Conservation (phyloP, 2,888 invertebrate genomes). For the Apamea crenata region DNA sequence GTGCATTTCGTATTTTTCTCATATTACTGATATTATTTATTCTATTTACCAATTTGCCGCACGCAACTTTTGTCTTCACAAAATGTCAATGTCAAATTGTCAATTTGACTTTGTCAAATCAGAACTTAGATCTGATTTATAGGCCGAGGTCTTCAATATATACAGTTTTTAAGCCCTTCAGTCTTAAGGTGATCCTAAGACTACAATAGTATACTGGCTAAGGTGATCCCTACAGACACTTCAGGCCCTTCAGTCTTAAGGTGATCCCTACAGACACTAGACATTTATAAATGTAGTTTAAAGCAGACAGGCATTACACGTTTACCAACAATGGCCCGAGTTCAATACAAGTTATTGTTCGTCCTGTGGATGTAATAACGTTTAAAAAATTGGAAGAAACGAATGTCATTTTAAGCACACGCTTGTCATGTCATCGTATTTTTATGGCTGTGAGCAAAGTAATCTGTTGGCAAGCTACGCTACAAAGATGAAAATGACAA, state of each 20-base stretch:
- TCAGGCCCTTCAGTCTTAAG: not conserved
- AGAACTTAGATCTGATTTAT: no score
- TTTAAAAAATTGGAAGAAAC: not conserved
- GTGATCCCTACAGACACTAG: not conserved
- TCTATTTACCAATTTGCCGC: slow-evolving; percentile 1
- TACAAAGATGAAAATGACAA: not conserved
- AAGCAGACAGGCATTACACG: not conserved
- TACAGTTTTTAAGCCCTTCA: not conserved
- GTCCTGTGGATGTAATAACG: no score
- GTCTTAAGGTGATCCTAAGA: not conserved
- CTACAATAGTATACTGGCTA: no score
- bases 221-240: not conserved
- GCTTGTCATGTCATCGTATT: not conserved
- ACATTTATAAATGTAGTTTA: no score
- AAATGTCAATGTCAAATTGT: not conserved
- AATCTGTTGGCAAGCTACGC: not conserved
- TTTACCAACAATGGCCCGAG: not conserved
- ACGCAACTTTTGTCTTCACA: not conserved
- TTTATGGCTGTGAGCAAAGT: not conserved
- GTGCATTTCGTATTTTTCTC: not conserved
- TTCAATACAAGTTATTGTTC: not conserved
- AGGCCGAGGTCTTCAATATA: not conserved
- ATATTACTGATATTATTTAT: not conserved
- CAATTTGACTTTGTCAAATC: not conserved
- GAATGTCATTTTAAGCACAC: not conserved